Evolutionary conservation across 2,113 vertebrate species (phyloP).

Genomic region (Lophius piscatorius): DNA sequence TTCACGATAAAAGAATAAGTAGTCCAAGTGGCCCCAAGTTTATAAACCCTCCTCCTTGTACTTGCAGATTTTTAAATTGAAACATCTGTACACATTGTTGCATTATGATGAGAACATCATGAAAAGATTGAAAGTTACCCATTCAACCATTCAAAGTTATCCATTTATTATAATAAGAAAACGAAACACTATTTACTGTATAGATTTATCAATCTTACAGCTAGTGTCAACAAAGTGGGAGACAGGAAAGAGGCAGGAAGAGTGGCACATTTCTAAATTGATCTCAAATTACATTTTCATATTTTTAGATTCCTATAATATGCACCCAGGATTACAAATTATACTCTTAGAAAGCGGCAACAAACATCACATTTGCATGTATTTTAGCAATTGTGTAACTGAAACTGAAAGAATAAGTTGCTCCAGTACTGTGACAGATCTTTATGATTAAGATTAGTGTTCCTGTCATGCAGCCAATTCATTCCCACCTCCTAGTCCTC

Average conservation of each 20-base stretch:
- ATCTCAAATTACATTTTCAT: neutral
- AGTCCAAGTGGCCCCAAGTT: neutral
- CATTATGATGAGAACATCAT: too few relatives aligned
- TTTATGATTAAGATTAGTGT: constrained; percentile 23
- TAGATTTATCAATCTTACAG: too few relatives aligned
- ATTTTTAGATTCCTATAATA: constrained; percentile 24
- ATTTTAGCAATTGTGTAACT: constrained; percentile 39
- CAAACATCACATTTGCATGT: constrained; percentile 26
- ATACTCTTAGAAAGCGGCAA: constrained; percentile 12
- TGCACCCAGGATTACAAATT: constrained; percentile 11
- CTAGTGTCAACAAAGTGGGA: too few relatives aligned
- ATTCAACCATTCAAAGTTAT: too few relatives aligned
- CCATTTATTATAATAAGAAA: too few relatives aligned
- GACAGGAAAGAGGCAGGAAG: too few relatives aligned
- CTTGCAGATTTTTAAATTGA: too few relatives aligned
- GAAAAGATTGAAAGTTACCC: too few relatives aligned
- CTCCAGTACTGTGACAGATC: constrained; percentile 46
- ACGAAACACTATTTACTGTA: too few relatives aligned
- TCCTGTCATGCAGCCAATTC: constrained; percentile 12
- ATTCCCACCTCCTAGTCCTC: constrained; percentile 30
- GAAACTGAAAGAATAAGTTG: constrained; percentile 32
- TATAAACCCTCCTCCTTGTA: too few relatives aligned
- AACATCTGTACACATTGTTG: too few relatives aligned
- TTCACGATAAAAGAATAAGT: neutral
- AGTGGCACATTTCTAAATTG: neutral